Conservation (phyloP, 2,888 invertebrate genomes). For the Amblyjoppa fuscipennis region DNA sequence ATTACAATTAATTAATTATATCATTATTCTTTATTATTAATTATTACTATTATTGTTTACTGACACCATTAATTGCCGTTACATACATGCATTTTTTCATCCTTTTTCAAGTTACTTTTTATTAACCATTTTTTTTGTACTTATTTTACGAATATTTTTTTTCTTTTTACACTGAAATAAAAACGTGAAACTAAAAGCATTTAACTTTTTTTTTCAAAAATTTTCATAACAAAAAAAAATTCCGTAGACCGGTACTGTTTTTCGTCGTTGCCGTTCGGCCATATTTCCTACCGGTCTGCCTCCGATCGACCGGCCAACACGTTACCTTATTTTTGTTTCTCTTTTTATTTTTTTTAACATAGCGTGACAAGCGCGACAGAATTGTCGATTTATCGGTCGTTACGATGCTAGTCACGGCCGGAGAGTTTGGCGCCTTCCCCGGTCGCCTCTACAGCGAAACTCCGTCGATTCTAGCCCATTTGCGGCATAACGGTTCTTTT, state of each 20-base stretch:
- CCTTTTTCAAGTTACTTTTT: too few species aligned
- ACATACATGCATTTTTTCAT: too few species aligned
- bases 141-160: too few species aligned
- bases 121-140: too few species aligned
- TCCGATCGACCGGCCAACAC: neutral
- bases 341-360: neutral
- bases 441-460: constrained; percentile 3
- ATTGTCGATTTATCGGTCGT: neutral
- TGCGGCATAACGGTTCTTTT: constrained; percentile 52
- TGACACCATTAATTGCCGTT: too few species aligned
- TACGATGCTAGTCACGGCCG: constrained; percentile 39
- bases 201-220: neutral
- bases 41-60: too few species aligned
- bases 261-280: neutral
- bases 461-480: constrained; percentile 49
- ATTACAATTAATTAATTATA: too few species aligned
- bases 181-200: neutral
- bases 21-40: too few species aligned
- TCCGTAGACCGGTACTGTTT: neutral
- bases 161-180: neutral
- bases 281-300: neutral
- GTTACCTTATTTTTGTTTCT: neutral
- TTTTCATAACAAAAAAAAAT: neutral
- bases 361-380: neutral
- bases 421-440: constrained; percentile 9